Percentiles rank a stretch among this genome's conserved stretches.
Conservation (phyloP, 2,888 invertebrate species). For the Lycocerus yunnanus region DNA sequence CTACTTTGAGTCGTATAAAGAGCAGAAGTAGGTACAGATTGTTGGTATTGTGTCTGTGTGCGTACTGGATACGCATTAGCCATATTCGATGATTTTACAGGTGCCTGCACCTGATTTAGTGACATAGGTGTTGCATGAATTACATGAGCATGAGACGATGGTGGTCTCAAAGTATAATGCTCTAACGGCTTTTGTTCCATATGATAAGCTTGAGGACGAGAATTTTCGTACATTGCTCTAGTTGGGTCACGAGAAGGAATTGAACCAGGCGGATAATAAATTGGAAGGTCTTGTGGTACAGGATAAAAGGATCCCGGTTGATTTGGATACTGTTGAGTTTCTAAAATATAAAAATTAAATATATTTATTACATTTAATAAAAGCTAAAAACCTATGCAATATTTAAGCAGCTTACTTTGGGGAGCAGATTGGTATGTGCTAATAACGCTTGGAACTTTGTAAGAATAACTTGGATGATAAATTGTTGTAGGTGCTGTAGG, state of each 20-base stretch:
- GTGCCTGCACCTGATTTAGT: conserved; percentile 62
- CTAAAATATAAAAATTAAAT: conserved; percentile 48
- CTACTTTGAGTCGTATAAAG: conserved; percentile 52
- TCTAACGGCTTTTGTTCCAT: conserved; percentile 52
- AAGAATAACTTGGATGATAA: conserved; percentile 61
- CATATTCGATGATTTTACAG: conserved; percentile 79
- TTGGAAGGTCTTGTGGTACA: conserved; percentile 57
- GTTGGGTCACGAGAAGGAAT: conserved; percentile 47
- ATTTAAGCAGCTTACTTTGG: conserved; percentile 59
- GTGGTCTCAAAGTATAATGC: conserved; percentile 55
- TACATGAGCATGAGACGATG: conserved; percentile 57
- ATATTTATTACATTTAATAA: background rate
- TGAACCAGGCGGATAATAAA: conserved; percentile 49
- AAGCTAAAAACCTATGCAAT: background rate
- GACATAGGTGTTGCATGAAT: conserved; percentile 62
- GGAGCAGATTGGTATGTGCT: conserved; percentile 65
- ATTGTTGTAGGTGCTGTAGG: conserved; percentile 56
- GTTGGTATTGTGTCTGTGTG: conserved; percentile 60
- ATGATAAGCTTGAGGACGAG: conserved; percentile 49
- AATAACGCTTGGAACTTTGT: conserved; percentile 55
- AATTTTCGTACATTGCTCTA: conserved; percentile 49
- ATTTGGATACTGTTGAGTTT: conserved; percentile 59
- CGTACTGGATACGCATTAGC: conserved; percentile 84
- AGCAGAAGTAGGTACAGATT: conserved; percentile 46
- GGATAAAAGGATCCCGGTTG: conserved; percentile 60